Evolutionary conservation across 2,797 vertebrate species (phyloP), one percentile per base, ranked within the genome.

Genomic region (Spea hammondii): DNA sequence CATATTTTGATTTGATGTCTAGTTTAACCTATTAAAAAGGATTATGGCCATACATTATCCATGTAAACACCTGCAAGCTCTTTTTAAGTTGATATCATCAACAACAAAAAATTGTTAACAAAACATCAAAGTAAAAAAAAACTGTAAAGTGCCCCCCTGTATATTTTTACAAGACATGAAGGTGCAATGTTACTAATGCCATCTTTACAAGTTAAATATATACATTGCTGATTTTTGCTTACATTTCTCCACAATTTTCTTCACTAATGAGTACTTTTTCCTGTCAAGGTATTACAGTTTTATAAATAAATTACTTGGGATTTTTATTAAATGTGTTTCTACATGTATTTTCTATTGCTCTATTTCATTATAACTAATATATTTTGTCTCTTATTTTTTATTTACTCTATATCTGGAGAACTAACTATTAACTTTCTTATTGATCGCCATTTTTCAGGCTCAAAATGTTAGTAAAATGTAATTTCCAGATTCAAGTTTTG

Each of bases 121-220:
- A 77, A 85, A 86, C 83, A 88, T 88, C 86, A 88, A 89, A 90
- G 86, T 85, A 83, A 83, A 78, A 86, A 79, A 70, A 67, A 70
- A 62, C 84, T 84, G 84, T 87, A 70, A 86, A 89, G 85, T 85
- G 79, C 78, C 68, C 76, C 78, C 84, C 14, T 88, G 86, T 89
- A 86, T 89, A 86, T 89, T 90, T 91, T 89, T 78, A 78, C 86
- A 89, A 88, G 86, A 85, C 83, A 84, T 79, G 47, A 77, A 69
- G 80, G 85, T 86, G 82, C 48, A 60, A 76, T 74, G 32, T 83
- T 86, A 83, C 87, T 86, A 86, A 90, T 86, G 85, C 86, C 86
- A 87, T 85, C 72, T 78, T 84, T 86, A 73, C 79, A 85, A 87
- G 73, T 67, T 83, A 86, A 88, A 90, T 85, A 88, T 88, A 87